Percentiles rank a stretch among this genome's conserved stretches.
These are phyloP conservation scores for Andrena haemorrhoa DNA, from an alignment of 2,888 invertebrate species.

Conservation along the genomic window DNA sequence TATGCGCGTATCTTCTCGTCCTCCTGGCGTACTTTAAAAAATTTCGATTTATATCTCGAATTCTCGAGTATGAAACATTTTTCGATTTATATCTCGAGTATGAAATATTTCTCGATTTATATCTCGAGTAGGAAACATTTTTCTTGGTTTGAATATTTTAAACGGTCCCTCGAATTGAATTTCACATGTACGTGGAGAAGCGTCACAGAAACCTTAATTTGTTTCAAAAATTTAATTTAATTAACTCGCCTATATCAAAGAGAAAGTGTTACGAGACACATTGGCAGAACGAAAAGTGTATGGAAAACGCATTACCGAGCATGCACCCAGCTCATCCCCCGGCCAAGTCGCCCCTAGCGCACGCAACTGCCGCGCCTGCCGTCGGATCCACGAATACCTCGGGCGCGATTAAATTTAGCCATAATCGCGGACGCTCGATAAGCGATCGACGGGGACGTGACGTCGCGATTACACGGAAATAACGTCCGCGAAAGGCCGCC, in stretches of 20 bases:
- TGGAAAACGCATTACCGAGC: no score
- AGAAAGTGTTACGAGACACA: no score
- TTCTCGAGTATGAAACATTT: background rate
- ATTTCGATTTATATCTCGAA: background rate
- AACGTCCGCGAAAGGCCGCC: slow-evolving; percentile 33
- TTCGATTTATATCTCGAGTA: background rate
- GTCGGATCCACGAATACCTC: slow-evolving; percentile 24
- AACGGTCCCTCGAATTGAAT: background rate
- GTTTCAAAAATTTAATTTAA: no score
- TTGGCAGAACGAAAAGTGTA: no score
- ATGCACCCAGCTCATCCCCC: no score
- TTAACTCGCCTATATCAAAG: no score
- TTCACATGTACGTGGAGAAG: background rate
- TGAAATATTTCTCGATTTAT: background rate
- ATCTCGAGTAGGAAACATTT: background rate
- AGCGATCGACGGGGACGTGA: slow-evolving; percentile 1
- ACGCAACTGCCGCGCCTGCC: background rate
- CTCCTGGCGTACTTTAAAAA: background rate
- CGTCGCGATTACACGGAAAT: slow-evolving; percentile 42
- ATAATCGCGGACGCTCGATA: slow-evolving; percentile 14
- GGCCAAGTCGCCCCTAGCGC: no score
- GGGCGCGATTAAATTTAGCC: slow-evolving; percentile 23
- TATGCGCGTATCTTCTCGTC: background rate
- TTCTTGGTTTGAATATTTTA: background rate
- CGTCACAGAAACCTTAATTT: no score